phyloP scores from a whole-genome alignment of 1,140 invertebrate species.

The Hypsibius dujardini region DNA sequence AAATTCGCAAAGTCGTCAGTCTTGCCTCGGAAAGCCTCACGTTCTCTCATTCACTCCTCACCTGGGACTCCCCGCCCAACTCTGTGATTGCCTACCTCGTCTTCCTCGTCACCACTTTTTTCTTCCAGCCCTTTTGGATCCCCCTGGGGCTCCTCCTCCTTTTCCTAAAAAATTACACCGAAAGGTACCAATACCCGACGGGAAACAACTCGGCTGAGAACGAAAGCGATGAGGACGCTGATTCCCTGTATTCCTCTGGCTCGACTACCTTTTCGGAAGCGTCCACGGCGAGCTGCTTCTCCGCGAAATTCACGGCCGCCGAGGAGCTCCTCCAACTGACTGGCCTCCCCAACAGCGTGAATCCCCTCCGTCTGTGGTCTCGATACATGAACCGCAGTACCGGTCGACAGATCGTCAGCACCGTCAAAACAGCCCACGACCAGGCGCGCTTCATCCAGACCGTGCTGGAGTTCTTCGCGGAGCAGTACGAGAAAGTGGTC shows the following conservation, averaged over 20 bases:
- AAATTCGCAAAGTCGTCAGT: constrained; percentile 75
- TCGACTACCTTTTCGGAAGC: neutral
- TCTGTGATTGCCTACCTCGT: constrained; percentile 67
- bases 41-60: constrained; percentile 83
- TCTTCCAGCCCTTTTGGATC: constrained; percentile 71
- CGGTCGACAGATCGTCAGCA: constrained; percentile 63
- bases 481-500: constrained; percentile 71
- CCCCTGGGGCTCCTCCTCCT: constrained; percentile 54
- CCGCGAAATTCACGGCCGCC: neutral
- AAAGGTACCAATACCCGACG: neutral
- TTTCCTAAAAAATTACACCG: constrained; percentile 46
- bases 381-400: constrained; percentile 11
- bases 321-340: constrained; percentile 11
- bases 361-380: constrained; percentile 6
- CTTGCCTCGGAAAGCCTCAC: constrained; percentile 70
- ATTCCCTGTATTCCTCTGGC: constrained; percentile 19
- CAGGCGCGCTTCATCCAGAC: constrained; percentile 84
- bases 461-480: constrained; percentile 67
- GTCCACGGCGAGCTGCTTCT: constrained; percentile 16
- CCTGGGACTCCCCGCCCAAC: constrained; percentile 78
- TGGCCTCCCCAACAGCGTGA: neutral
- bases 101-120: constrained; percentile 60
- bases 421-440: constrained; percentile 82
- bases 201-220: constrained; percentile 20
- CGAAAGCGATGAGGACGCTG: too few species aligned